These are phyloP conservation scores for Acanthurus leucopareius DNA, from an alignment of 2,797 vertebrate genomes.

Conservation along the genomic window DNA sequence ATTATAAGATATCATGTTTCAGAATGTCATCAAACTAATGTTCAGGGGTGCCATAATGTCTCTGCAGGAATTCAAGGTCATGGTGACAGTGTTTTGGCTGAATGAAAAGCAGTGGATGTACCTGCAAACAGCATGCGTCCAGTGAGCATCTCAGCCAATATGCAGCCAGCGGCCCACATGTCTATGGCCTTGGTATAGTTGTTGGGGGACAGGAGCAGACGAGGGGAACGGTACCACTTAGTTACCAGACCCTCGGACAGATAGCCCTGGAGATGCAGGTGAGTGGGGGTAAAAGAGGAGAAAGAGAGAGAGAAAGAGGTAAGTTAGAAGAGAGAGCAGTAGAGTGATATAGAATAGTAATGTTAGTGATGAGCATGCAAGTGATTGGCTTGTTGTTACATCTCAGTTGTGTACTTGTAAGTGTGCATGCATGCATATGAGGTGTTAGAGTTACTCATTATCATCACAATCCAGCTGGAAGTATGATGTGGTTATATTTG, in stretches of 20 bases:
- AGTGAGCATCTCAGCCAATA: constrained; percentile 98
- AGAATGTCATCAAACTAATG: neutral
- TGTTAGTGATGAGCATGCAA: constrained; percentile 3
- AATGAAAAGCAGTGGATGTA: constrained; percentile 61
- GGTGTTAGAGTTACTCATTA: neutral
- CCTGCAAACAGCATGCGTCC: constrained; percentile 99
- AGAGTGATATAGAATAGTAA: neutral
- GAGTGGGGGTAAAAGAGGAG: neutral
- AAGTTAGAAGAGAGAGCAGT: neutral
- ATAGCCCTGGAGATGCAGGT: constrained; percentile 88
- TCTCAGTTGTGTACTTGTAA: neutral
- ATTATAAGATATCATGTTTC: constrained; percentile 13
- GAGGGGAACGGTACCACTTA: constrained; percentile 99
- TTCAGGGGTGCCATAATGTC: neutral
- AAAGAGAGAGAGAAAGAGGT: constrained; percentile 6
- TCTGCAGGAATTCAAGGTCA: constrained; percentile 12
- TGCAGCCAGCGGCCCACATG: constrained; percentile 99
- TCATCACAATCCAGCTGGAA: neutral
- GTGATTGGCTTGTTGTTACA: neutral
- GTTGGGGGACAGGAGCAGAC: constrained; percentile 97
- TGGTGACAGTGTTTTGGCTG: neutral
- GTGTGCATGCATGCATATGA: constrained; percentile 10
- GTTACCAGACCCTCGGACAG: constrained; percentile 98
- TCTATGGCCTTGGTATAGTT: constrained; percentile 99
- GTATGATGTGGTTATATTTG: neutral